Evolutionary conservation across 2,888 invertebrate genomes (phyloP).

Genomic region (Brenthis daphne): DNA sequence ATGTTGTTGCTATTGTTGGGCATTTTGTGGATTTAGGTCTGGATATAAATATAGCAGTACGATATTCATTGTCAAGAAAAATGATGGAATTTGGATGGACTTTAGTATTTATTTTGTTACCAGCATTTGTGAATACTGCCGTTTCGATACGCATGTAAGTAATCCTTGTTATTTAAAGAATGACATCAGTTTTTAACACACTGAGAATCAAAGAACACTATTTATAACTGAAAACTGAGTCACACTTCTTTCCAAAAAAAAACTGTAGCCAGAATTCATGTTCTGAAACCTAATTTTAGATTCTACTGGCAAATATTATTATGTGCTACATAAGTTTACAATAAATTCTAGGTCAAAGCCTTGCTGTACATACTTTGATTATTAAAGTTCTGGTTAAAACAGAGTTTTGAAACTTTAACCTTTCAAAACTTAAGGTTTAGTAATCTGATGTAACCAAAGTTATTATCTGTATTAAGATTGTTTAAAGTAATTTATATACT

Average conservation of each 20-base stretch:
- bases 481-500: no score
- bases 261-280: neutral
- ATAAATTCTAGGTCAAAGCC: no score
- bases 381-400: no score
- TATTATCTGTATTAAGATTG: no score
- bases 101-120: conserved; percentile 86
- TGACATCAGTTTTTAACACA: conserved; percentile 21
- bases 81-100: conserved; percentile 86
- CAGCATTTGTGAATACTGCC: conserved; percentile 88
- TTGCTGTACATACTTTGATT: no score
- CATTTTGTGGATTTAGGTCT: conserved; percentile 86
- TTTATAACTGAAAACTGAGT: conserved; percentile 9
- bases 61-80: conserved; percentile 81
- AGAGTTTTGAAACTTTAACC: no score
- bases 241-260: neutral
- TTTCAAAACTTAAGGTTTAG: no score
- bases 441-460: no score
- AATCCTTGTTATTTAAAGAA: conserved; percentile 7
- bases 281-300: neutral
- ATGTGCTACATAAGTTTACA: no score
- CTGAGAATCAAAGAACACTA: conserved; percentile 2
- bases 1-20: conserved; percentile 85
- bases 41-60: conserved; percentile 86
- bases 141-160: conserved; percentile 89
- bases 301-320: no score